These are phyloP conservation scores for Crocuta crocuta DNA, from an alignment of 2,113 vertebrate species.

Conservation along the genomic window DNA sequence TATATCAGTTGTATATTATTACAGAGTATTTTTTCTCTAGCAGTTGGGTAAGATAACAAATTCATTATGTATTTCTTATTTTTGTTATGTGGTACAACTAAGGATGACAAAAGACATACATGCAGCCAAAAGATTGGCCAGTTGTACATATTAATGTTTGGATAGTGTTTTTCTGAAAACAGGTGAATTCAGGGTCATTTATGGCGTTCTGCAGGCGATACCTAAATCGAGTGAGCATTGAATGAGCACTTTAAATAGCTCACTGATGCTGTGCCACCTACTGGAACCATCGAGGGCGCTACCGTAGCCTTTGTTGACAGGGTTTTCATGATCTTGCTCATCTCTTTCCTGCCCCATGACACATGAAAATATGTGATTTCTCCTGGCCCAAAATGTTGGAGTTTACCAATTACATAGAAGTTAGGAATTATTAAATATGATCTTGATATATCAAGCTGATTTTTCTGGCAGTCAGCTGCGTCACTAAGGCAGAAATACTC, in stretches of 20 bases:
- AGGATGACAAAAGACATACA: background rate
- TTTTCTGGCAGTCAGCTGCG: slow-evolving; percentile 47
- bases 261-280: no score
- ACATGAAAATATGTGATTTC: background rate
- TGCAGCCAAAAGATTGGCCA: background rate
- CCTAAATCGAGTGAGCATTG: background rate
- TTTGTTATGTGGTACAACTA: background rate
- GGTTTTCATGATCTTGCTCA: background rate
- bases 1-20: background rate
- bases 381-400: slow-evolving; percentile 6
- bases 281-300: background rate
- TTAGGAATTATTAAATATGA: slow-evolving; percentile 43
- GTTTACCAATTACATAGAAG: slow-evolving; percentile 51
- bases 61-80: background rate
- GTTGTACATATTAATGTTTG: background rate
- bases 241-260: background rate
- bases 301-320: background rate
- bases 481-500: slow-evolving; percentile 58
- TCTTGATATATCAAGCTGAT: slow-evolving; percentile 35
- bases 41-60: background rate
- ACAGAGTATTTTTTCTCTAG: background rate
- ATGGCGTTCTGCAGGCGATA: background rate
- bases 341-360: background rate
- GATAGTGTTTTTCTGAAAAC: background rate
- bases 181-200: background rate